These are phyloP conservation scores for Catalaphyllia jardinei DNA, from an alignment of 64 coral and sea anemone genomes.

Conservation along the genomic window DNA sequence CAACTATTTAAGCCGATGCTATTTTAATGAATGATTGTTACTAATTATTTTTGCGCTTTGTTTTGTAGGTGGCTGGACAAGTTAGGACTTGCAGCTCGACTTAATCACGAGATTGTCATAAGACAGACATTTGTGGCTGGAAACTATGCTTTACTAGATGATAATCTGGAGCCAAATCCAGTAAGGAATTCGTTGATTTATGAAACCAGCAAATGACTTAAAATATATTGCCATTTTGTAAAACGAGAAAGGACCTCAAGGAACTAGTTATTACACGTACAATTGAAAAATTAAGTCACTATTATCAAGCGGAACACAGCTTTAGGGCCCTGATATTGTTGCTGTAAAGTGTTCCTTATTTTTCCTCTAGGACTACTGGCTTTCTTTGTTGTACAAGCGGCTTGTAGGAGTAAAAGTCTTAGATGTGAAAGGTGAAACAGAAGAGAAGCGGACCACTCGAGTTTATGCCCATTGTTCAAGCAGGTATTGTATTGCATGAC, in stretches of 20 bases:
- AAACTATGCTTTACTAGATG: constrained; percentile 64
- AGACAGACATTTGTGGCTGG: constrained; percentile 86
- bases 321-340: too few species aligned
- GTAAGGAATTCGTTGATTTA: constrained; percentile 17
- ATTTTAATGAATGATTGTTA: too few species aligned
- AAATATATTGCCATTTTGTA: too few species aligned
- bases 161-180: constrained; percentile 63
- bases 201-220: neutral
- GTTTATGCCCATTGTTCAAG: constrained; percentile 84
- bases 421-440: constrained; percentile 51
- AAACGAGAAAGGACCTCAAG: too few species aligned
- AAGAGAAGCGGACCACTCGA: constrained; percentile 45
- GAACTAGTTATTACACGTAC: too few species aligned
- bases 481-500: neutral
- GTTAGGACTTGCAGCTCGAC: constrained; percentile 80
- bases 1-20: too few species aligned
- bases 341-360: neutral
- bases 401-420: constrained; percentile 78
- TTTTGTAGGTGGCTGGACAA: constrained; percentile 87
- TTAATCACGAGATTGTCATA: constrained; percentile 66
- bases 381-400: constrained; percentile 77
- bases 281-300: too few species aligned
- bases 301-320: too few species aligned
- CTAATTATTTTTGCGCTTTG: neutral
- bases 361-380: constrained; percentile 80